Evolutionary conservation across 2,888 invertebrate species (phyloP), one percentile per base, ranked within the genome.

Genomic region (Dicyrtomina minuta): DNA sequence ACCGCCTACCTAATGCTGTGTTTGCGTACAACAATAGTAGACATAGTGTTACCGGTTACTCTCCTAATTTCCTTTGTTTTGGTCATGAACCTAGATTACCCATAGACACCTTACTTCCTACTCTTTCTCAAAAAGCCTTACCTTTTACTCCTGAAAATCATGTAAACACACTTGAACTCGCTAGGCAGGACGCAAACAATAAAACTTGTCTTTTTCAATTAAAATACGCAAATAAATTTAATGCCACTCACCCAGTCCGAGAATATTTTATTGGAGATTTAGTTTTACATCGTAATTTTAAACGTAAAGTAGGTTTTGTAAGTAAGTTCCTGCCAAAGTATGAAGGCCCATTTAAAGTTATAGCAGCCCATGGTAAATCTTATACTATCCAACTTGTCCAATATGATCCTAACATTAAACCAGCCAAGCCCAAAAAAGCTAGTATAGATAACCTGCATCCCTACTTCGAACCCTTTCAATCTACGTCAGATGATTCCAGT

Each of bases 41-140:
- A 13, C 4, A 41, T 39, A 17, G 39, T 12, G 13, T 27, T 5
- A 60, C 60, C 8, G 39, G 39, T 39, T 12, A 6, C 22, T 39
- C 60, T 27, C 60, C 60, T 33, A 39, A 39, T 20, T 27, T 27
- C 41, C 41, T 60, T 17, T 4, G 27, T 20, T 60, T 39, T 20
- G 60, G 60, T 27, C 60, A 41, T 39, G 41, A 60, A 13, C 60
- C 60, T 39, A 39, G 17, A 4, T 24, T 60, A 13, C 60, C 39
- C n/a, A n/a, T 10, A 15, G 60, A 60, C 17, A 12, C 27, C 5
- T 8, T 15, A 22, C n/a, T 60, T n/a, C 60, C 60, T 20, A 17
- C 41, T n/a, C 12, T 60, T 39, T 8, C 15, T 60, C 43, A 43
- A 43, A 8, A 43, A 43, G 10, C 43, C 43, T 43, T 43, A 12